These are phyloP conservation scores for Dufourea novaeangliae DNA, from an alignment of 1,140 invertebrate species.

Conservation along the genomic window DNA sequence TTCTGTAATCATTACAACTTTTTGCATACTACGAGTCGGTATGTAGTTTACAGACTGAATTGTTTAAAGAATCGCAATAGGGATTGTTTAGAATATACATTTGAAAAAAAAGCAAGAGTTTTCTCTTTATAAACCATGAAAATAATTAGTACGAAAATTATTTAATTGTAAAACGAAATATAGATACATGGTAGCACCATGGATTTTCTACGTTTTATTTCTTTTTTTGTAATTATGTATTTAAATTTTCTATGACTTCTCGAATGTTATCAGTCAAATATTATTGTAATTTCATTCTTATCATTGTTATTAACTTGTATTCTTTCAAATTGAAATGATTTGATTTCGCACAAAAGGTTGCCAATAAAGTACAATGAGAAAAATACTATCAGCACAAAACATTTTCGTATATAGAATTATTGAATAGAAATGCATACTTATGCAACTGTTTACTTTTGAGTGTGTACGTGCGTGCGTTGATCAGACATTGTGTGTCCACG, in stretches of 20 bases:
- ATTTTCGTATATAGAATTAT: neutral
- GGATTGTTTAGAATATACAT: slow-evolving; percentile 30
- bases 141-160: slow-evolving; percentile 13
- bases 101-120: slow-evolving; percentile 18
- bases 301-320: slow-evolving; percentile 30
- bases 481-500: neutral
- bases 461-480: neutral
- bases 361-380: slow-evolving; percentile 30
- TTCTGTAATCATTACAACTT: slow-evolving; percentile 18
- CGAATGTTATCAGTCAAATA: slow-evolving; percentile 4
- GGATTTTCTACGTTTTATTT: slow-evolving; percentile 33
- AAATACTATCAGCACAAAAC: neutral
- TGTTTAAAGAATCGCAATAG: slow-evolving; percentile 22
- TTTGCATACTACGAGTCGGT: slow-evolving; percentile 12
- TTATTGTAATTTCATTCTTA: slow-evolving; percentile 25
- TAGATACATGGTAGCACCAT: slow-evolving; percentile 24
- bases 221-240: slow-evolving; percentile 40
- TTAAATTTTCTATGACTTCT: slow-evolving; percentile 24
- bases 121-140: slow-evolving; percentile 21
- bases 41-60: slow-evolving; percentile 36
- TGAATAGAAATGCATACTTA: neutral
- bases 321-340: slow-evolving; percentile 35
- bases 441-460: neutral
- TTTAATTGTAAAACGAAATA: slow-evolving; percentile 49
- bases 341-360: slow-evolving; percentile 41